Conservation (phyloP, 2,113 vertebrate species). For the Rhombomys opimus region DNA sequence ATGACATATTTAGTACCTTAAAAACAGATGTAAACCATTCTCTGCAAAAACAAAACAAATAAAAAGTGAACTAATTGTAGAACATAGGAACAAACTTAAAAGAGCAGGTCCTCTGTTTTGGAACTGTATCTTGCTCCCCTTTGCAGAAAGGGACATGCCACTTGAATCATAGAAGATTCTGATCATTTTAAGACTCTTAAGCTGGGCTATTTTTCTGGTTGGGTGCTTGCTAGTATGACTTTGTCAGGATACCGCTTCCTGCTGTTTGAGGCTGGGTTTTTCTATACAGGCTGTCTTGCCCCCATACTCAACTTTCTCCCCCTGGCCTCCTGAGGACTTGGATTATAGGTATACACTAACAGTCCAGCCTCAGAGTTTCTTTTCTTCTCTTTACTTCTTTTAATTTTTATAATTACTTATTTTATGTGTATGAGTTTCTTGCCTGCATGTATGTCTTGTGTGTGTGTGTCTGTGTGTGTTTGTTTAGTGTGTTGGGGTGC, state of each 20-base stretch:
- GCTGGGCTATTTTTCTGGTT: neutral
- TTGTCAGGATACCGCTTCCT: neutral
- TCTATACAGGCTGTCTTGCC: neutral
- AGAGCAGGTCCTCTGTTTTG: too few species aligned
- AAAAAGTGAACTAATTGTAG: neutral
- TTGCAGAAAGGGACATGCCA: neutral
- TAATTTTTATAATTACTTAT: neutral
- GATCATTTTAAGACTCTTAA: neutral
- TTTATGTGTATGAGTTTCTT: neutral
- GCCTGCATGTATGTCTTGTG: neutral
- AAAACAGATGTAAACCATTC: neutral
- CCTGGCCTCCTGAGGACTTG: neutral
- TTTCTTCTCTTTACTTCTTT: neutral
- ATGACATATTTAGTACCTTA: neutral
- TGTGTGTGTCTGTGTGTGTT: too few species aligned
- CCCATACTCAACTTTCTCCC: neutral
- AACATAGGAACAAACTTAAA: neutral
- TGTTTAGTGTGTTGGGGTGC: too few species aligned
- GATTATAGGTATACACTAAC: neutral
- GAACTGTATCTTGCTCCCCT: neutral
- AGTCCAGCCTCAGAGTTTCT: neutral
- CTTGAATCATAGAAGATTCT: neutral
- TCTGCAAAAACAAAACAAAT: neutral
- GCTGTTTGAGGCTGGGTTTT: neutral
- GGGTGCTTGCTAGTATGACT: neutral